Conservation (phyloP, 2,797 vertebrate species). For the Hemibagrus guttatus region DNA sequence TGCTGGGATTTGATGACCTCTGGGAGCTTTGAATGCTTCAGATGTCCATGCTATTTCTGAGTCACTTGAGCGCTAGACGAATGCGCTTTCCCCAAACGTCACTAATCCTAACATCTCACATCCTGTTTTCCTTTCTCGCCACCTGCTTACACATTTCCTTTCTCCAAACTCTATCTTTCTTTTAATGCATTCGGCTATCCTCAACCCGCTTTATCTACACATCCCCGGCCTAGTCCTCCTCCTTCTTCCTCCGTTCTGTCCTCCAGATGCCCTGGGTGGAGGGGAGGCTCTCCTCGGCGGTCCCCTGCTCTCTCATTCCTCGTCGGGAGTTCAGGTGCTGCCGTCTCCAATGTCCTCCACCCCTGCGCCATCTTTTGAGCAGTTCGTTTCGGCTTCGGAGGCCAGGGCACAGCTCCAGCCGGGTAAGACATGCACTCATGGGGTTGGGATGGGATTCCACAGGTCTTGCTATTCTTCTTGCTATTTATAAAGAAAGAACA, state of each 20-base stretch:
- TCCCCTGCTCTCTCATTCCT: constrained; percentile 88
- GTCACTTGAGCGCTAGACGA: background rate
- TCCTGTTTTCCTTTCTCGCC: background rate
- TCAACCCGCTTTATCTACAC: background rate
- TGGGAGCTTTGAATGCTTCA: background rate
- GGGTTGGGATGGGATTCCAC: too few relatives aligned
- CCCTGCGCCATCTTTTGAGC: constrained; percentile 77
- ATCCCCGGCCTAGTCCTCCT: constrained; percentile 34
- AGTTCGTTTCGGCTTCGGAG: constrained; percentile 80
- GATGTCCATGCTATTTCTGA: background rate
- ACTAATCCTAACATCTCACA: constrained; percentile 13
- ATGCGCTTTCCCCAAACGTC: background rate
- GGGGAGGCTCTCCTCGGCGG: constrained; percentile 91
- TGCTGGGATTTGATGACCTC: background rate
- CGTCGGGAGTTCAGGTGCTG: constrained; percentile 75
- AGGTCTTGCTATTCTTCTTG: background rate
- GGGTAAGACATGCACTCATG: constrained; percentile 78
- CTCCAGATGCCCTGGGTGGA: constrained; percentile 87
- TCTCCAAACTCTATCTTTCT: constrained; percentile 10
- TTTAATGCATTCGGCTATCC: constrained; percentile 5
- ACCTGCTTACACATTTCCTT: constrained; percentile 4
- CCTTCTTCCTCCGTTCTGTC: constrained; percentile 51
- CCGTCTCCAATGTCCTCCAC: constrained; percentile 85
- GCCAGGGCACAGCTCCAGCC: constrained; percentile 79
- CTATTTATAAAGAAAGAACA: background rate